Base-by-base conservation (phyloP, 37 sponge, comb jelly and placozoan genomes). In the Ephydatia muelleri region DNA sequence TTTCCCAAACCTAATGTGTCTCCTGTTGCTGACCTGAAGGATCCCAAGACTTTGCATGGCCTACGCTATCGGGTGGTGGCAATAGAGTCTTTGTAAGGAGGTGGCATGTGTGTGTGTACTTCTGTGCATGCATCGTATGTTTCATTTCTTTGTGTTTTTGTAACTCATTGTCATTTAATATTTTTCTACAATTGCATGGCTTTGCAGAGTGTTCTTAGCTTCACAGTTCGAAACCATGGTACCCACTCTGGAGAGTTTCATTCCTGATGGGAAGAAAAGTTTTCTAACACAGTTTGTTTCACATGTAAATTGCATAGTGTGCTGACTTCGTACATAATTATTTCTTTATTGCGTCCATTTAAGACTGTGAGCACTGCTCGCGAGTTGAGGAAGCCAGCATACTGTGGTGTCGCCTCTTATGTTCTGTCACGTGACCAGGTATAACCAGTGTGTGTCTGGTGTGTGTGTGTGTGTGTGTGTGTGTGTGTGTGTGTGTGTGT, bases 211-310 rank as follows among this genome's bases (percentile, higher is more conserved):
- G n/a, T 95, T 93, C 40, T 65, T 97, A 67, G 98, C 98, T 11
- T 70, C 48, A 0, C 94, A 97, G 77, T 95, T 97, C 81, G 93
- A 93, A 27, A 78, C 67, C 27, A 68, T 95, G 38, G 43, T 88
- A 67, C 92, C 91, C 35, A 71, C 88, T 34, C 72, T 95, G 33
- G 89, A 97, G 49, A 79, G 68, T 8, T 70, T 89, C 12, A 88
- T 95, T 40, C 98, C 96, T 25, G 87, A 85, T 5, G 78, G 90
- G n/a, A 95, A 93, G 82, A 80, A 69, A 29, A 85, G 80, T 33
- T 97, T 97, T 72, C 83, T 97, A 73, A 80, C 76, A 31, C 96
- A 97, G 79, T 97, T 93, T 67, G 72, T 88, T 49, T 91, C 89
- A 29, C 98, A 97, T 33, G 97, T 97, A 70, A 88, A 72, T 76